These are phyloP conservation scores for Cheumatopsyche charites DNA, from an alignment of 1,140 invertebrate genomes.

Conservation along the genomic window DNA sequence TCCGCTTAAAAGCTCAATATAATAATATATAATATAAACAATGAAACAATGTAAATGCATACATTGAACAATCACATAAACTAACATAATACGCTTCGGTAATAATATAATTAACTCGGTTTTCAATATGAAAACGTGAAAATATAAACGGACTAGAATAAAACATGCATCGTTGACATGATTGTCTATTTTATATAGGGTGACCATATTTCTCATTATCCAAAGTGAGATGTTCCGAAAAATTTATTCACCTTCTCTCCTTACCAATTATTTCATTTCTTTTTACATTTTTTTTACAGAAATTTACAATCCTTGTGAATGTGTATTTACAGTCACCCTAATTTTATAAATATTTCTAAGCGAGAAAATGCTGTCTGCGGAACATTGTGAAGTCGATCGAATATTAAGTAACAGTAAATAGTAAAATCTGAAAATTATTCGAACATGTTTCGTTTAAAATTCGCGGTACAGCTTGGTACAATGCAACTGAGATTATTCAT, in stretches of 20 bases:
- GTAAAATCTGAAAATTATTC: not conserved
- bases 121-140: conserved; percentile 20
- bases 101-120: not conserved
- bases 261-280: too few relatives aligned
- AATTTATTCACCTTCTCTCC: too few relatives aligned
- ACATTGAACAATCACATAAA: not conserved
- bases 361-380: not conserved
- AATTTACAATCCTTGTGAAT: too few relatives aligned
- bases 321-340: too few relatives aligned
- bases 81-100: too few relatives aligned
- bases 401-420: not conserved
- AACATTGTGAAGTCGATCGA: not conserved
- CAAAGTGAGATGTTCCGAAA: too few relatives aligned
- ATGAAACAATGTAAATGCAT: conserved; percentile 11
- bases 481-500: not conserved
- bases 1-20: conserved; percentile 26
- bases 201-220: too few relatives aligned
- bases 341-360: too few relatives aligned
- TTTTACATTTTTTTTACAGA: too few relatives aligned
- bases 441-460: not conserved
- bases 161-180: conserved; percentile 7
- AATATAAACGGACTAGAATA: not conserved
- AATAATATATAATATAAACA: not conserved
- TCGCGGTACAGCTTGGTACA: not conserved
- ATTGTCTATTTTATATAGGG: conserved; percentile 10